Evolutionary conservation across 2,797 vertebrate species (phyloP).

Genomic region (Enteromius anoplus): DNA sequence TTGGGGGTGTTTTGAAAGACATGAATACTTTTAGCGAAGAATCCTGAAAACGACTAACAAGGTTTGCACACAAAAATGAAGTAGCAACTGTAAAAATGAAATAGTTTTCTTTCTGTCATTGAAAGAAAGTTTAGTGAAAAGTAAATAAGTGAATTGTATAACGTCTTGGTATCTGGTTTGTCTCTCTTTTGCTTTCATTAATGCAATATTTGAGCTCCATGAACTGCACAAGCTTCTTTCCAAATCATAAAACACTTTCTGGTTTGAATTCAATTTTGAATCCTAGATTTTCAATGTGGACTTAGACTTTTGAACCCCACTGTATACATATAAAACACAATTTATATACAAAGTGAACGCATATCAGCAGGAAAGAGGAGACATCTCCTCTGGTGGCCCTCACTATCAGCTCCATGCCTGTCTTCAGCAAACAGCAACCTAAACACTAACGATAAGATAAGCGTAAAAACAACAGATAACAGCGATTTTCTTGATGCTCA

Average conservation of each 20-base stretch:
- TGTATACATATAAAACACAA: background rate
- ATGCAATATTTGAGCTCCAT: background rate
- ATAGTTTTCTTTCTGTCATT: background rate
- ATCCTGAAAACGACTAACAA: background rate
- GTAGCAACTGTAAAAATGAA: background rate
- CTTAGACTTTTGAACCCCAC: background rate
- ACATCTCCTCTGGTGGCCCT: background rate
- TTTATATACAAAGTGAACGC: background rate
- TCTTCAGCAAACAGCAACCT: constrained; percentile 21
- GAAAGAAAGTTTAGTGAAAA: background rate
- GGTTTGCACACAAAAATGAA: background rate
- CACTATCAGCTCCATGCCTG: background rate
- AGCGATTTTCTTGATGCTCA: background rate
- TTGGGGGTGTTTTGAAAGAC: background rate
- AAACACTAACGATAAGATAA: constrained; percentile 20
- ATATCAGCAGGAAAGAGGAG: background rate
- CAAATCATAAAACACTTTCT: background rate
- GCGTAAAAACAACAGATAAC: constrained; percentile 8
- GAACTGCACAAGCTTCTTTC: background rate
- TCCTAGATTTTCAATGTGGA: background rate
- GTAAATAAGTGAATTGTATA: background rate
- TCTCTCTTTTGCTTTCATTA: background rate
- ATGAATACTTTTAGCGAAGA: background rate
- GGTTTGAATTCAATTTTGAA: background rate
- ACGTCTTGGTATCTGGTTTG: background rate